Conservation (phyloP, 2,113 vertebrate species). For the Sterrhoptilus dennistouni region DNA sequence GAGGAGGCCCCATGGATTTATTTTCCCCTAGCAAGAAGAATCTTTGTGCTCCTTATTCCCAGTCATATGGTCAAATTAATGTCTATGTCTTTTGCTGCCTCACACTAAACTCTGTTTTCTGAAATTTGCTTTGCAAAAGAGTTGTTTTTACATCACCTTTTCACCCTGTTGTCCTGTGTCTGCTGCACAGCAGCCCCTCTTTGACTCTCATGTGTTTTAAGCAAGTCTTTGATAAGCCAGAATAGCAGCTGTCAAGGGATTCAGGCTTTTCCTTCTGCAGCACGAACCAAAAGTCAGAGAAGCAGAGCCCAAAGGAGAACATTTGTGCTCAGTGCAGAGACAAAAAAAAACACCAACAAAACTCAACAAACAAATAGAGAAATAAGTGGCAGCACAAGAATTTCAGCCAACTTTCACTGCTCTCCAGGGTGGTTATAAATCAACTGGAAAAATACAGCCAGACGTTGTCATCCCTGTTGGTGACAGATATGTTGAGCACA, state of each 20-base stretch:
- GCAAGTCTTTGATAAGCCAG: background rate
- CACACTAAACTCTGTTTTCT: background rate
- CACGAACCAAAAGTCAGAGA: background rate
- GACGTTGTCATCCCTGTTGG: background rate
- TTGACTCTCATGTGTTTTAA: background rate
- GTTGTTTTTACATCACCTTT: background rate
- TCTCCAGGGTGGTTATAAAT: background rate
- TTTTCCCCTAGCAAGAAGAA: background rate
- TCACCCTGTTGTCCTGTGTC: background rate
- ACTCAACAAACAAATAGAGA: background rate
- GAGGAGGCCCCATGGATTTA: background rate
- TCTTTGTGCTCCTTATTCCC: background rate
- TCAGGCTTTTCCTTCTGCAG: background rate
- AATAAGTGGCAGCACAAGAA: background rate
- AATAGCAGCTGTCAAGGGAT: background rate
- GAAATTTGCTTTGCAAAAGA: background rate
- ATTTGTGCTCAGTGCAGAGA: background rate
- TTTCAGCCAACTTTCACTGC: background rate
- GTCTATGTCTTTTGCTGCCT: background rate
- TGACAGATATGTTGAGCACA: background rate
- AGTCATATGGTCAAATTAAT: background rate
- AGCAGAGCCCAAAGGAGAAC: background rate
- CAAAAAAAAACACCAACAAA: background rate
- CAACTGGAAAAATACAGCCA: background rate
- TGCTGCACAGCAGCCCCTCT: background rate